phyloP scores from a whole-genome alignment of 2,113 vertebrate species.

The Carassius carassius region DNA sequence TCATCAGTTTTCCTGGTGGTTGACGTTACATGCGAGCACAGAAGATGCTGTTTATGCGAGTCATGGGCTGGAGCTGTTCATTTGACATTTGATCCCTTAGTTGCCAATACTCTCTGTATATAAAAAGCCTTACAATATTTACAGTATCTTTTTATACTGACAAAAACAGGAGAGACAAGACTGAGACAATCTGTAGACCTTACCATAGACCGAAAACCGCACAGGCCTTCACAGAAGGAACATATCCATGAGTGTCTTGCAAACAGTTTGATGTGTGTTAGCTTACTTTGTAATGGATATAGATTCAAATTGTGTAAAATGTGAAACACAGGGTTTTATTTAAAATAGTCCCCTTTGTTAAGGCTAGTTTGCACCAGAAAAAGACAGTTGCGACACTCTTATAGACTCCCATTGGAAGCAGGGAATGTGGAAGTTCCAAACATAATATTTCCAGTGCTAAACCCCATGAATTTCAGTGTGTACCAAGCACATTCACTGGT shows the following conservation, averaged over 20 bases:
- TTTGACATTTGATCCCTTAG: slow-evolving; percentile 49
- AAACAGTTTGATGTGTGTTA: slow-evolving; percentile 46
- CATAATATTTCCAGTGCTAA: too few species aligned
- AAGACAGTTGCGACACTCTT: too few species aligned
- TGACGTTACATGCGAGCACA: background rate
- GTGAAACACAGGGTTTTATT: slow-evolving; percentile 18
- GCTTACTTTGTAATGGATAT: slow-evolving; percentile 57
- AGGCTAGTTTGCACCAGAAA: background rate
- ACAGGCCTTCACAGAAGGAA: slow-evolving; percentile 73
- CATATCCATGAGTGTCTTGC: slow-evolving; percentile 65
- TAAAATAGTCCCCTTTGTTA: background rate
- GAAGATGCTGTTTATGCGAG: background rate
- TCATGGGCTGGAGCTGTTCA: slow-evolving; percentile 8
- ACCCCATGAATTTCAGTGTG: too few species aligned
- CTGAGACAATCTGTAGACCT: slow-evolving; percentile 75
- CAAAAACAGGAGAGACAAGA: slow-evolving; percentile 62
- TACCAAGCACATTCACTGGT: too few species aligned
- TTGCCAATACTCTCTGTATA: slow-evolving; percentile 61
- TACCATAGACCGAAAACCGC: slow-evolving; percentile 63
- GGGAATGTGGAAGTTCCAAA: too few species aligned
- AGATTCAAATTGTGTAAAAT: background rate
- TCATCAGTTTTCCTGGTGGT: background rate
- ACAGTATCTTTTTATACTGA: slow-evolving; percentile 65
- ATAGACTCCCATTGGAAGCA: too few species aligned
- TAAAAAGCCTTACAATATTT: slow-evolving; percentile 70